Base-by-base conservation (phyloP, 2,888 invertebrate species). In the Lasiommata megera region DNA sequence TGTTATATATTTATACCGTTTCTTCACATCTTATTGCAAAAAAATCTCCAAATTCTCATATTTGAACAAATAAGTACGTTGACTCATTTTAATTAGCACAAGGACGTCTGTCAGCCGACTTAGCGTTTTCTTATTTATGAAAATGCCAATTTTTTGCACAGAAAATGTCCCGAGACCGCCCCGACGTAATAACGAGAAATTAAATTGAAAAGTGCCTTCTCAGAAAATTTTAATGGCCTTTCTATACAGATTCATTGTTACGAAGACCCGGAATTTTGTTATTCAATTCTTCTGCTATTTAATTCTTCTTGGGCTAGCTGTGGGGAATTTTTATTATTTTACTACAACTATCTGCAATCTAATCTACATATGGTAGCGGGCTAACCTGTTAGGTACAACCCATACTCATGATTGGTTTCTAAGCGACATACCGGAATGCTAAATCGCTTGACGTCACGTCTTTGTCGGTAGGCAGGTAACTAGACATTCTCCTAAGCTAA, bases 21-120 rank as follows among this genome's bases (percentile, higher is more conserved):
- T 3, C 9, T 46, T 46, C 16, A 14, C 46, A 46, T 16, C 29
- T 46, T 46, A 46, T 23, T 41, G 18, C 41, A 18, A 44, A 29
- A 31, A 29, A 43, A 43, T 23, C 9, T 14, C 14, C 8, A 28
- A 34, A 34, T 9, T 29, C 14, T 14, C 38, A 28, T 28, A 28
- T n/a, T 47, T 17, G 1, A 11, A 36, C 14, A 8, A 40, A 54
- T 38, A 37, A 66, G 67, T 57, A 67, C 62, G 62, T 52, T 61
- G 68, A 69, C 70, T 67, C 62, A 66, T 71, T 76, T 79, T 79
- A 79, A 80, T 80, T 79, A 79, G 74, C 69, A 67, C 70, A 70
- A 70, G 70, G 69, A 68, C 65, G 69, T 68, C 68, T 69, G 68
- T 72, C 69, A 60, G 59, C 58, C 59, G 63, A 67, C 70, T 68